Base-by-base conservation (phyloP, 1,140 invertebrate genomes). In the Acromyrmex heyeri region DNA sequence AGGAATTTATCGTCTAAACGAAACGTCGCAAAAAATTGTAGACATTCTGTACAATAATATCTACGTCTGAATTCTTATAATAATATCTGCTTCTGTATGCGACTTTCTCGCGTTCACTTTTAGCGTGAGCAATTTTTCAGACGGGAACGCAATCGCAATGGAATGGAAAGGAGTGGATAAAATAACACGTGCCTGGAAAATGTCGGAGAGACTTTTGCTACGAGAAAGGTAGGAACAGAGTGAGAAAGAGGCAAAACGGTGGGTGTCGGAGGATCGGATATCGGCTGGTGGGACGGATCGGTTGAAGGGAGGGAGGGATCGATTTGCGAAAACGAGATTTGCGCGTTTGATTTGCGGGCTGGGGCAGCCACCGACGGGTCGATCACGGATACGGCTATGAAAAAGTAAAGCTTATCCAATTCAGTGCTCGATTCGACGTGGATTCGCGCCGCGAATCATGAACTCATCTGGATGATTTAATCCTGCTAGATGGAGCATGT, bases 321-420 rank as follows among this genome's bases (percentile, higher is more conserved):
- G 86, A 88, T 91, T 91, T 91, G 87, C 57, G 69, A 85, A 90
- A 91, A 90, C 77, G 83, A 85, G 86, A 85, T 90, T 91, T 86
- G 85, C 86, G 62, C 70, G 87, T 85, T 88, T 85, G 86, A 90
- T 91, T 91, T 79, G 79, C 83, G 65, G 70, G 59, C 30, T 69
- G 53, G 85, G 78, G 24, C n/a, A 18, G 67, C 62, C 65, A 55
- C 55, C 62, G 62, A 10, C 38, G 64, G 64, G 27, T 83, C 85
- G 85, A 86, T 86, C 85, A 53, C 48, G 82, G 73, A 85, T 85
- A 77, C 61, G 38, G 77, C 77, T 62, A 86, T 86, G 67, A 86
- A 81, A 86, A 82, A 86, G 85, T 86, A 83, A 86, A 86, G 85
- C 64, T 83, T 81, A 83, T 86, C 85, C 85, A 86, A 86, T 86